These are phyloP conservation scores for Drosophila bocqueti DNA, from an alignment of 1,140 invertebrate genomes.

Conservation along the genomic window DNA sequence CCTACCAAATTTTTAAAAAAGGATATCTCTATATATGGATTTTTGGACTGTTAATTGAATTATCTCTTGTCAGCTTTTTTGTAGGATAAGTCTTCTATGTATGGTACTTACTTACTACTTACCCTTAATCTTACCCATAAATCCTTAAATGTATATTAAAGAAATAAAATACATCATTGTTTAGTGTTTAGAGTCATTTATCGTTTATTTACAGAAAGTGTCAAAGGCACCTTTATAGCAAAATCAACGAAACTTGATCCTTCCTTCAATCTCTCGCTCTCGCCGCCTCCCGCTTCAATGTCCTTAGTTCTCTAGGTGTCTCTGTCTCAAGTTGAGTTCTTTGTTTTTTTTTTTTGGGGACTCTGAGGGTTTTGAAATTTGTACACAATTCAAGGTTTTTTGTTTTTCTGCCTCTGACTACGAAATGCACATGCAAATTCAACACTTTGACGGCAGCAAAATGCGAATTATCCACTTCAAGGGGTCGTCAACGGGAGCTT, in stretches of 20 bases:
- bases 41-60: not conserved
- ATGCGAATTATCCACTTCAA: constrained; percentile 43
- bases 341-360: constrained; percentile 11
- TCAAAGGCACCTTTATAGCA: constrained; percentile 65
- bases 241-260: constrained; percentile 67
- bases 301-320: constrained; percentile 42
- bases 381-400: constrained; percentile 37
- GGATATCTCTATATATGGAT: not conserved
- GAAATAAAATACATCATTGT: not conserved
- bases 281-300: constrained; percentile 20
- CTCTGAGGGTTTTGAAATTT: constrained; percentile 26
- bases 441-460: constrained; percentile 70
- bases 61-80: not conserved
- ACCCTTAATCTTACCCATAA: no score
- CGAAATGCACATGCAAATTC: constrained; percentile 51
- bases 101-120: no score
- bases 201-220: constrained; percentile 69
- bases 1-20: no score
- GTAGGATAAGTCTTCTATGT: not conserved
- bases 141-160: not conserved
- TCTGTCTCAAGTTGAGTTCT: constrained; percentile 49
- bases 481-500: constrained; percentile 51
- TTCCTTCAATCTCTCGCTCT: constrained; percentile 33
- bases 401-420: constrained; percentile 37
- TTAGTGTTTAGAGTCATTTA: constrained; percentile 38